Percentiles rank a stretch among this genome's conserved stretches.
Evolutionary conservation across 1,140 invertebrate species (phyloP).

Genomic region (Pogonognathellus flavescens): DNA sequence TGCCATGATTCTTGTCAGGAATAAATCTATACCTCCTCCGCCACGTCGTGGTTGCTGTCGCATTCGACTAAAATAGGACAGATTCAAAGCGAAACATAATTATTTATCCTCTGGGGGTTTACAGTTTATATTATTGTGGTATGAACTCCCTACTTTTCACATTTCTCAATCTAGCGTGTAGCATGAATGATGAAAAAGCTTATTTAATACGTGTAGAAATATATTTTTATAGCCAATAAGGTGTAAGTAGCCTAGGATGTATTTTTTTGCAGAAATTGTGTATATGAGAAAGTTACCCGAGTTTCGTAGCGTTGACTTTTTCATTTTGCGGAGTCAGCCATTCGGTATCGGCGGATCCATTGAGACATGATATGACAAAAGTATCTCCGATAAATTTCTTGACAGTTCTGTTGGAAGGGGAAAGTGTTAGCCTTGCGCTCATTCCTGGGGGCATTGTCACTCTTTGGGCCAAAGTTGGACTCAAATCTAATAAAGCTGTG

Average conservation of each 20-base stretch:
- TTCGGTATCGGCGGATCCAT: constrained; percentile 54
- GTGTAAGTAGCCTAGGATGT: no score
- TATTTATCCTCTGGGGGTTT: constrained; percentile 21
- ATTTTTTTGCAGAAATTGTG: no score
- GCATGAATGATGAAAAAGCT: no score
- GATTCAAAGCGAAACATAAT: constrained; percentile 23
- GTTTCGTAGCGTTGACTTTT: constrained; percentile 38
- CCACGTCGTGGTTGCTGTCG: constrained; percentile 56
- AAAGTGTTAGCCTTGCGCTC: constrained; percentile 44
- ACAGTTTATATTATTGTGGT: neutral
- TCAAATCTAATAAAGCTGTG: constrained; percentile 23
- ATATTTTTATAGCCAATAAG: no score
- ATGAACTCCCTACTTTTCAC: neutral
- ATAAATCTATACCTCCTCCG: constrained; percentile 63
- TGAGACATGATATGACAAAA: constrained; percentile 58
- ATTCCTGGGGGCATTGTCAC: constrained; percentile 52
- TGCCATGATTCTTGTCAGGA: constrained; percentile 62
- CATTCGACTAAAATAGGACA: constrained; percentile 46
- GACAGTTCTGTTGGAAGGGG: constrained; percentile 56
- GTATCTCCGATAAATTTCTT: constrained; percentile 61
- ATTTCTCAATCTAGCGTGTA: no score
- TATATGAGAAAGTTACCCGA: constrained; percentile 14
- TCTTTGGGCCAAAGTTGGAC: constrained; percentile 41
- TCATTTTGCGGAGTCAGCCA: constrained; percentile 52
- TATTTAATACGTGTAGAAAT: no score